Evolutionary conservation across 2,113 vertebrate genomes (phyloP).

Genomic region (Thamnaconus septentrionalis): DNA sequence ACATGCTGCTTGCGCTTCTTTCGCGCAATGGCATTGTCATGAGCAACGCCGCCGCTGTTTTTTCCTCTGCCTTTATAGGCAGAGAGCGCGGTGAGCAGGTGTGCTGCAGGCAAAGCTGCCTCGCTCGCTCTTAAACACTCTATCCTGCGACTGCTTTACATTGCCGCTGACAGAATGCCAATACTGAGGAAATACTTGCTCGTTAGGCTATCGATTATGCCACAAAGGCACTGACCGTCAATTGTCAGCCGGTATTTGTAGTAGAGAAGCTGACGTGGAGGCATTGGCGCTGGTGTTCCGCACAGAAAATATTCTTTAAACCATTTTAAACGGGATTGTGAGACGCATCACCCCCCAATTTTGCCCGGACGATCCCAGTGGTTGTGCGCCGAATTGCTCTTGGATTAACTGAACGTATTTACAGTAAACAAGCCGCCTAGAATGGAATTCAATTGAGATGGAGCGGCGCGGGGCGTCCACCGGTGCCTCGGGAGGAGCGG

Average conservation of each 20-base stretch:
- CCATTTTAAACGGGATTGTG: not conserved
- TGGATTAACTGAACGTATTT: constrained; percentile 78
- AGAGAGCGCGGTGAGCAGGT: not conserved
- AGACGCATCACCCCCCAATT: no score
- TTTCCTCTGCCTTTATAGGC: no score
- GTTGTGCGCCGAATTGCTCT: constrained; percentile 48
- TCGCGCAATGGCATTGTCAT: not conserved
- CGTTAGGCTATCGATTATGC: constrained; percentile 65
- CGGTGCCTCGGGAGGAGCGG: constrained; percentile 69
- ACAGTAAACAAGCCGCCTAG: constrained; percentile 80
- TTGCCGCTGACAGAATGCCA: constrained; percentile 65
- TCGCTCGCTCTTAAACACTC: constrained; percentile 55
- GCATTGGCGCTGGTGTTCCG: constrained; percentile 6
- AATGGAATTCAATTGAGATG: constrained; percentile 77
- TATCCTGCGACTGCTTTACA: constrained; percentile 45
- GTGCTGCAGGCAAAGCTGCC: constrained; percentile 50
- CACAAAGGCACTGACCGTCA: constrained; percentile 44
- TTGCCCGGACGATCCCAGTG: constrained; percentile 15
- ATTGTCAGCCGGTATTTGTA: constrained; percentile 34
- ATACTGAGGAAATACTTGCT: constrained; percentile 62
- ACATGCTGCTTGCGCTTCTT: no score
- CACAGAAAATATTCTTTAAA: constrained; percentile 8
- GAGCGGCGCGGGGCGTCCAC: constrained; percentile 61
- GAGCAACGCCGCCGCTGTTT: not conserved
- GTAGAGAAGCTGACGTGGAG: constrained; percentile 4